Evolutionary conservation across 2,113 vertebrate species (phyloP).

Genomic region (Neotragus moschatus): DNA sequence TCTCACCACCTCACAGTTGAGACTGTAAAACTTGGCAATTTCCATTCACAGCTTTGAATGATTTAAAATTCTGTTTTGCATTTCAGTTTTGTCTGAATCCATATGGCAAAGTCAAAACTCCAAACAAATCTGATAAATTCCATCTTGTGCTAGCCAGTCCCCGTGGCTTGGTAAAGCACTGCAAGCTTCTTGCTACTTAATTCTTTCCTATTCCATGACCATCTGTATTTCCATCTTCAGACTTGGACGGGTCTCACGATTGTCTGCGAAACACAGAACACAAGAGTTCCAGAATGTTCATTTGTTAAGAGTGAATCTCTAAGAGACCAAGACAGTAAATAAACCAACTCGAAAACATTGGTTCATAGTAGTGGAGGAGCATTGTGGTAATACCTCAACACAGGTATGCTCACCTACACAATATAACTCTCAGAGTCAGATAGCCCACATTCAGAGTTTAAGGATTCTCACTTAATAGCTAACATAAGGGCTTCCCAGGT

Average conservation of each 20-base stretch:
- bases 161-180: background rate
- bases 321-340: background rate
- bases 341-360: background rate
- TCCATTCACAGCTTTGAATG: conserved; percentile 59
- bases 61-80: conserved; percentile 70
- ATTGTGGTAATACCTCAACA: background rate
- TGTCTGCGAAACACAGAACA: background rate
- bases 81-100: conserved; percentile 72
- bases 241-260: background rate
- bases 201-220: conserved; percentile 4
- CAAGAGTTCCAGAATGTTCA: background rate
- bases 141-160: conserved; percentile 41
- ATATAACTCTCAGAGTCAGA: background rate
- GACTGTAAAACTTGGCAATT: conserved; percentile 62
- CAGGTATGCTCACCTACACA: background rate
- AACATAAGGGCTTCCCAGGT: background rate
- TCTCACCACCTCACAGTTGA: conserved; percentile 12
- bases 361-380: background rate
- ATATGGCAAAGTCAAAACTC: conserved; percentile 73
- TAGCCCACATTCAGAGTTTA: background rate
- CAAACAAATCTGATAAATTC: conserved; percentile 56
- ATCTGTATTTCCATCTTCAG: conserved; percentile 24
- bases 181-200: background rate
- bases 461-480: background rate
- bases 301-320: background rate